Evolutionary conservation across 2,888 invertebrate genomes (phyloP).

Genomic region (Cancer borealis): DNA sequence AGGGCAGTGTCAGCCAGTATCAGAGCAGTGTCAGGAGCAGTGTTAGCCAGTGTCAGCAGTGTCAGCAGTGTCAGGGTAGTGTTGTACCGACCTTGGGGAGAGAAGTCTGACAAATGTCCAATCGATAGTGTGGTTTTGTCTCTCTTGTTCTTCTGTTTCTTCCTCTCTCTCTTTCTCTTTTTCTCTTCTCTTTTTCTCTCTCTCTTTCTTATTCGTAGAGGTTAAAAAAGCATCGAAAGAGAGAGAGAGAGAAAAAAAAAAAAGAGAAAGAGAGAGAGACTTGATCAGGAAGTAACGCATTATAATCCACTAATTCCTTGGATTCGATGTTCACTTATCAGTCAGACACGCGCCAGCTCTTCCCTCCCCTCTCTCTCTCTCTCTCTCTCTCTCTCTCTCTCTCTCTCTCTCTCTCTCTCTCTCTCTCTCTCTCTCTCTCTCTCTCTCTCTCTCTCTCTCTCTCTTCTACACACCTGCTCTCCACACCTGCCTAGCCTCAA

Average conservation of each 20-base stretch:
- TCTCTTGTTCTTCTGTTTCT: neutral
- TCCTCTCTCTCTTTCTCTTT: neutral
- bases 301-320: conserved; percentile 39
- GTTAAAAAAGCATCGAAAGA: neutral
- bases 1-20: neutral
- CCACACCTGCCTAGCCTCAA: neutral
- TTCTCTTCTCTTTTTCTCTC: neutral
- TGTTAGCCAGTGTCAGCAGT: neutral
- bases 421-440: neutral
- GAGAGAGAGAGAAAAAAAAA: neutral
- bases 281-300: neutral
- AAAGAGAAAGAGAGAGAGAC: neutral
- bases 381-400: conserved; percentile 47
- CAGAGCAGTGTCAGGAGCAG: neutral
- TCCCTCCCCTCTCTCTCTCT: neutral
- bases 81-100: neutral
- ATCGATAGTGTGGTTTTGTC: neutral
- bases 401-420: conserved; percentile 10
- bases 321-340: conserved; percentile 50
- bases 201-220: neutral
- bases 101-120: neutral
- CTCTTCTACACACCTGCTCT: neutral
- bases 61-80: neutral
- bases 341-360: conserved; percentile 17
- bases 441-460: neutral